Conservation (phyloP, 2,797 vertebrate genomes). For the Chelon labrosus region DNA sequence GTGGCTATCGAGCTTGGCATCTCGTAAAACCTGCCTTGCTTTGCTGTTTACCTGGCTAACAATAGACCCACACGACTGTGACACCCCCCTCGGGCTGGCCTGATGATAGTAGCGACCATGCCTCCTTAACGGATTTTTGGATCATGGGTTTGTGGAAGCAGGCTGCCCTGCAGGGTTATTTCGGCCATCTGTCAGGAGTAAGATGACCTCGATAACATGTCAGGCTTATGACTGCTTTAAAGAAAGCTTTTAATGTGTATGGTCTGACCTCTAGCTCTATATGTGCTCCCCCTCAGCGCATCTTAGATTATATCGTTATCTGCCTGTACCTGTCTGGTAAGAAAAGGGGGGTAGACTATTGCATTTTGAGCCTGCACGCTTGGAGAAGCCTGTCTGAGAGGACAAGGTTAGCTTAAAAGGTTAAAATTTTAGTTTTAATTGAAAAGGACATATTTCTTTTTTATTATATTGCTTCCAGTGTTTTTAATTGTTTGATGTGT, state of each 20-base stretch:
- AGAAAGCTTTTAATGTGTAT: neutral
- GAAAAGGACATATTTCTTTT: neutral
- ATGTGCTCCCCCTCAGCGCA: neutral
- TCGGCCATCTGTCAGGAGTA: slow-evolving; percentile 17
- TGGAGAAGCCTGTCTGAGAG: neutral
- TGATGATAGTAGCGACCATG: neutral
- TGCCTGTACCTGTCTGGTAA: slow-evolving; percentile 3
- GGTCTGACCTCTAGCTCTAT: neutral
- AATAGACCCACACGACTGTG: neutral
- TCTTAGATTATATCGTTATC: neutral
- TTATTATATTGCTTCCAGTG: neutral
- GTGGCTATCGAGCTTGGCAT: slow-evolving; percentile 24
- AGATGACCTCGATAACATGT: slow-evolving; percentile 20
- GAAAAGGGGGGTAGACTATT: neutral
- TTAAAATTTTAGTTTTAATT: neutral
- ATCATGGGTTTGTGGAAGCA: neutral
- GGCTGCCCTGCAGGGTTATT: slow-evolving; percentile 1
- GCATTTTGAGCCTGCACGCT: slow-evolving; percentile 1
- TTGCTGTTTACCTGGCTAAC: neutral
- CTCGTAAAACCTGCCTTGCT: slow-evolving; percentile 2
- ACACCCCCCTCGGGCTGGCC: neutral
- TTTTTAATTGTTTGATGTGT: neutral
- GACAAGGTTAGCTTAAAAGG: neutral
- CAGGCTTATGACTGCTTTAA: slow-evolving; percentile 4
- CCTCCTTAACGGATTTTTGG: neutral